phyloP scores from a whole-genome alignment of 2,113 vertebrate species.

The Pelvicachromis taeniatus region DNA sequence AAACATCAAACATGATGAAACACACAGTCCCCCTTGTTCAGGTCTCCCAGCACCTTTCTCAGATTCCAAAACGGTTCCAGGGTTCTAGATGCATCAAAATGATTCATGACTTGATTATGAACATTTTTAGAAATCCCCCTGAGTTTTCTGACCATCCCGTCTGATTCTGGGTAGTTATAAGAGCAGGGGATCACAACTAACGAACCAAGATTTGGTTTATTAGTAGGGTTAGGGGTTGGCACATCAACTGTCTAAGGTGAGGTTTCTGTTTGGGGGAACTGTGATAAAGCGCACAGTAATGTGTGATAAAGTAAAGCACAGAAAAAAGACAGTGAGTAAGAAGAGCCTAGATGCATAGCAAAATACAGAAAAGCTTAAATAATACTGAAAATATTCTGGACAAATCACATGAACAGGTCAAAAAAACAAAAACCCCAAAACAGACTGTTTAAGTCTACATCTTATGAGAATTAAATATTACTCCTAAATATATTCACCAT shows the following conservation, averaged over 20 bases:
- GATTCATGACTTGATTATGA: background rate
- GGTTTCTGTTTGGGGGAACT: conserved; percentile 14
- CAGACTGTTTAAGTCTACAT: background rate
- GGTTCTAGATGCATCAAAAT: too few species aligned
- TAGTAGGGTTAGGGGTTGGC: background rate
- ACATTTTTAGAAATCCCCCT: conserved; percentile 49
- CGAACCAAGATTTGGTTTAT: conserved; percentile 44
- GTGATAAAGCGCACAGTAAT: background rate
- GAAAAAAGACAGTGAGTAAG: background rate
- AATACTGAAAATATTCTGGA: background rate
- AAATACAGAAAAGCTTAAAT: background rate
- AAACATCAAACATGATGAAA: too few species aligned
- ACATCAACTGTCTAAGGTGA: conserved; percentile 42
- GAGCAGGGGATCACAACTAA: conserved; percentile 70
- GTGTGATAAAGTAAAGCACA: background rate
- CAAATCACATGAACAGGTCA: background rate
- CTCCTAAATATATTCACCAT: background rate
- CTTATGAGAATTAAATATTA: background rate
- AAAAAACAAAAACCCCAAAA: background rate
- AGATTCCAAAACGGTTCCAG: background rate
- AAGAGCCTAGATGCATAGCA: background rate
- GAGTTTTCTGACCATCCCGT: background rate
- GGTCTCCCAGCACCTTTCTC: background rate
- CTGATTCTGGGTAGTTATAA: conserved; percentile 40
- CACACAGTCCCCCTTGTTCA: background rate